Evolutionary conservation across 2,113 vertebrate genomes (phyloP), one percentile per base, ranked within the genome.

Genomic region (Larimichthys polyactis): DNA sequence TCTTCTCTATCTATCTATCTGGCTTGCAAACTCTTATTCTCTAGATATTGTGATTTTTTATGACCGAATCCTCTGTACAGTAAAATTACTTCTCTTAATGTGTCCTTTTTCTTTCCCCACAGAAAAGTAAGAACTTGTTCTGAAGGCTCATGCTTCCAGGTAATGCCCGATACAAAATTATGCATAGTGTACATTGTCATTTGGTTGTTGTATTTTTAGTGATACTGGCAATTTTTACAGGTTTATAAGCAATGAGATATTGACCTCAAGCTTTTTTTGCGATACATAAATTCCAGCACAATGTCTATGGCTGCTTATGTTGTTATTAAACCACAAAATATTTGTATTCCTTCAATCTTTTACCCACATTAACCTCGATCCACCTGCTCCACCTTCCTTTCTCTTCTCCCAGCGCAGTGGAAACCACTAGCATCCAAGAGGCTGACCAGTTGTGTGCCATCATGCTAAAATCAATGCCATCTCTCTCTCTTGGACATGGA

Each of bases 391-490:
- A 0, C 6, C 27, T 43, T 58, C 4, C 5, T 49, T 22, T 69
- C 24, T 75, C 24, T 55, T 78, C 44, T 81, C 17, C 17, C 48
- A 85, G 90, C 2, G 49, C 94, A 97, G 97, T 96, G 94, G 93
- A 96, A 96, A 95, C 95, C 96, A 93, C 93, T 95, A 93, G 96
- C 95, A 84, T 96, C 95, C 88, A 96, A 97, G 93, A 96, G 96
- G 94, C 95, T 96, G 96, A 96, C 96, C 92, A 96, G 94, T 96
- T 93, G 95, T 93, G 96, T 97, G 95, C 96, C 97, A 95, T 97
- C 96, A 95, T 96, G 96, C 95, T 98, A 96, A 97, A 93, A 91
- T 94, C 95, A 95, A 96, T 84, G 80, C 88, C 84, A 87, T 91
- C 74, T 90, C 87, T 90, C 88, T 95, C 93, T 95, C 94, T 93